phyloP scores from a whole-genome alignment of 1,140 invertebrate species.

The Lasioglossum albipes region DNA sequence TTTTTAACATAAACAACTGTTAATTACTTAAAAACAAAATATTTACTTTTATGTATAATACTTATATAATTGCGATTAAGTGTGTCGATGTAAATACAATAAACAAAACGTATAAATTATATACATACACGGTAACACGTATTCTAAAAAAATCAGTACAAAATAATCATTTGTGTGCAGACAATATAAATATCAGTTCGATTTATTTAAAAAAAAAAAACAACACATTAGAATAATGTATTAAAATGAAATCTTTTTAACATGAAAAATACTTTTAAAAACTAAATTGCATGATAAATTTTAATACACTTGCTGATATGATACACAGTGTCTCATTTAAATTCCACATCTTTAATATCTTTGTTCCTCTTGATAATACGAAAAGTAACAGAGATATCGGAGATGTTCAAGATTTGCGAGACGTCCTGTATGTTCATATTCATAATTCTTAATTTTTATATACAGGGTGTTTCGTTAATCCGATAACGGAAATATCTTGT shows the following conservation, averaged over 20 bases:
- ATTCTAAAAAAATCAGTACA: conserved; percentile 8
- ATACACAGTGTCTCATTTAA: not conserved
- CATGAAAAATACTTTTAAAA: conserved; percentile 22
- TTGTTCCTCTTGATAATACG: too few species aligned
- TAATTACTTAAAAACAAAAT: conserved; percentile 4
- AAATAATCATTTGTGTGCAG: conserved; percentile 8
- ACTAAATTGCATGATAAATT: conserved; percentile 16
- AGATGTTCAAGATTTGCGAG: not conserved
- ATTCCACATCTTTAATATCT: not conserved
- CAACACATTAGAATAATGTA: conserved; percentile 15
- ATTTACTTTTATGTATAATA: conserved; percentile 26
- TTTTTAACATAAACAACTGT: not conserved
- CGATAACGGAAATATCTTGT: too few species aligned
- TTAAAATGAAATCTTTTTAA: conserved; percentile 4
- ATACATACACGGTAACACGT: conserved; percentile 8
- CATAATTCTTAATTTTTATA: not conserved
- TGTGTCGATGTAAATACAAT: conserved; percentile 13
- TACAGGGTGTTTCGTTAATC: too few species aligned
- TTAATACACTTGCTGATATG: conserved; percentile 15
- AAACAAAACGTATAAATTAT: conserved; percentile 30
- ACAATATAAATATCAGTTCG: not conserved
- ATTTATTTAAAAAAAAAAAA: conserved; percentile 25
- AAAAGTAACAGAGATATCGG: not conserved
- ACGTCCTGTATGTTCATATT: not conserved
- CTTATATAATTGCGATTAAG: conserved; percentile 10